Conservation (phyloP, 2,888 invertebrate species). For the Hirtodrosophila cameraria region DNA sequence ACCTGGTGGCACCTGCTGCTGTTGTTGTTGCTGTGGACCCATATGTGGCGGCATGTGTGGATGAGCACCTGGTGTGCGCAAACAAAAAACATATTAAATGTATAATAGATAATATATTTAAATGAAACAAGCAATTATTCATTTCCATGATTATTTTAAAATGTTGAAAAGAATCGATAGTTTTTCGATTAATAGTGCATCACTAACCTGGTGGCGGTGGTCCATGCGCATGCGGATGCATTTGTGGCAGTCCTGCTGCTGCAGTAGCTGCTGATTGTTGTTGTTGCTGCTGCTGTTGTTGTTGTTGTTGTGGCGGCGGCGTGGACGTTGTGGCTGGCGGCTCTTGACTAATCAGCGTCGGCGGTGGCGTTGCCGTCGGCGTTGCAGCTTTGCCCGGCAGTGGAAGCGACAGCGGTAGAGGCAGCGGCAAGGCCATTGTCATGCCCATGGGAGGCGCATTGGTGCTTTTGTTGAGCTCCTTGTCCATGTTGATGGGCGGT, state of each 20-base stretch:
- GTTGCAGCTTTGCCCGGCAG: slow-evolving; percentile 49
- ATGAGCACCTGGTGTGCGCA: slow-evolving; percentile 75
- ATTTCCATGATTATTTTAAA: too few species aligned
- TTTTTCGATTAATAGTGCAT: too few species aligned
- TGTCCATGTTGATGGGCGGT: slow-evolving; percentile 38
- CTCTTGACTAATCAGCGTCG: slow-evolving; percentile 41
- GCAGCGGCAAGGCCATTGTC: too few species aligned
- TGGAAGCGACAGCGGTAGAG: too few species aligned
- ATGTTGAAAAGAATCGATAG: too few species aligned
- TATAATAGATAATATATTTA: too few species aligned
- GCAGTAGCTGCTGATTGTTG: slow-evolving; percentile 77
- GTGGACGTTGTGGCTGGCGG: slow-evolving; percentile 83
- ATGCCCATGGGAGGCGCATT: too few species aligned
- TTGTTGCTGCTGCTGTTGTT: slow-evolving; percentile 18
- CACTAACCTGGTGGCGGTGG: slow-evolving; percentile 75
- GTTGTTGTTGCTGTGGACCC: slow-evolving; percentile 28
- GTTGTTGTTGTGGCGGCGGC: slow-evolving; percentile 78
- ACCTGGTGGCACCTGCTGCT: slow-evolving; percentile 77
- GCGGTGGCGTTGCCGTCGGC: slow-evolving; percentile 48
- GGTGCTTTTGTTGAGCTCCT: slow-evolving; percentile 32
- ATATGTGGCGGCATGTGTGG: slow-evolving; percentile 81
- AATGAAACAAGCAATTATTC: too few species aligned
- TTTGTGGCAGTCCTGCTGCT: slow-evolving; percentile 81
- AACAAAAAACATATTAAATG: too few species aligned
- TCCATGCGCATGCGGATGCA: slow-evolving; percentile 71